Evolutionary conservation across 2,797 vertebrate genomes (phyloP).

Genomic region (Alauda arvensis): DNA sequence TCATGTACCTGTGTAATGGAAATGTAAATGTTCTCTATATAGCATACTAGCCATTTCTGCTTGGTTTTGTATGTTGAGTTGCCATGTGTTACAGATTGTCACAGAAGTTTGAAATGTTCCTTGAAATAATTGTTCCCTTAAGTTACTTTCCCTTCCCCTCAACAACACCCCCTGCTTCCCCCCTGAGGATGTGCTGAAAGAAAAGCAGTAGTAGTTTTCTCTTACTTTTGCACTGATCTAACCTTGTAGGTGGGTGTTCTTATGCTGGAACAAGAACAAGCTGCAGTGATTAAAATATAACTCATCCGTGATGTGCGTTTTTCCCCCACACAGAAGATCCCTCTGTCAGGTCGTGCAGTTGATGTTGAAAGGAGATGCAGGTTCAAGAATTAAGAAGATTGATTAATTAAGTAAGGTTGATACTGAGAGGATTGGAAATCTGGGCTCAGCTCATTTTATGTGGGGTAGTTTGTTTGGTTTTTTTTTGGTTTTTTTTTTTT

Average conservation of each 20-base stretch:
- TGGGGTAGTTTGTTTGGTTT: neutral
- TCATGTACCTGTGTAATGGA: neutral
- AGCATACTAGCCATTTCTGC: neutral
- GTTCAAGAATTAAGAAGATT: neutral
- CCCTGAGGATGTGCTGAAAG: neutral
- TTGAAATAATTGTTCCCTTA: neutral
- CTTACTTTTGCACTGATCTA: neutral
- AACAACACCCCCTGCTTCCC: neutral
- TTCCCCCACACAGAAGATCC: neutral
- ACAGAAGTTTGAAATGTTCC: neutral
- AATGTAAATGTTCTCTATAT: neutral
- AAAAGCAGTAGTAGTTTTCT: neutral
- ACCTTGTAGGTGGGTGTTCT: neutral
- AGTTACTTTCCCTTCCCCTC: neutral
- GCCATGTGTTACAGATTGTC: neutral
- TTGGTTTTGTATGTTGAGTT: neutral
- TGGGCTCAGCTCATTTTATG: neutral
- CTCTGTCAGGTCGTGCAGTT: rapidly evolving
- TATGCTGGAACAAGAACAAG: neutral
- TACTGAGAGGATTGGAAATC: neutral
- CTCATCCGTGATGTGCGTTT: neutral
- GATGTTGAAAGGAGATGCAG: neutral
- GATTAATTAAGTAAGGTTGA: too few relatives aligned
- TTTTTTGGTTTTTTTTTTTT: neutral
- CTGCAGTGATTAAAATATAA: neutral